Evolutionary conservation across 2,113 vertebrate genomes (phyloP).

Genomic region (Fregata magnificens): DNA sequence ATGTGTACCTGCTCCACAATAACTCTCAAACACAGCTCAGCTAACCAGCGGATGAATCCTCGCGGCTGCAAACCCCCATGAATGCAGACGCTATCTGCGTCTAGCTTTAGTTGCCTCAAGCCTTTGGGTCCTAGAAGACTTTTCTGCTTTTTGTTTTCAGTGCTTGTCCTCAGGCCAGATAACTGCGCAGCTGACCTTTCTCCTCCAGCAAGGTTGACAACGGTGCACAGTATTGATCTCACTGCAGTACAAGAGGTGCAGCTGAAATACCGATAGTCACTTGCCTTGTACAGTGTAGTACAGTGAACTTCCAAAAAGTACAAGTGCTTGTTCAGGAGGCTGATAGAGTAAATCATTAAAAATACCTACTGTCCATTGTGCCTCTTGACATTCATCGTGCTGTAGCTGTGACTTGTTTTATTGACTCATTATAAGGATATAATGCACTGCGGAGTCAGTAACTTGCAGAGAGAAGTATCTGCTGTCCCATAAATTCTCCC

Average conservation of each 20-base stretch:
- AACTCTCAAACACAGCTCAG: not conserved
- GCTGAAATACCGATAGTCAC: not conserved
- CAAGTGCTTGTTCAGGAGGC: constrained; percentile 35
- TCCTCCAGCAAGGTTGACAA: not conserved
- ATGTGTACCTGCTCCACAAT: fast-evolving
- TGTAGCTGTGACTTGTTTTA: constrained; percentile 58
- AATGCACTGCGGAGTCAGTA: constrained; percentile 37
- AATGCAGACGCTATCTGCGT: not conserved
- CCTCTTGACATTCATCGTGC: constrained; percentile 24
- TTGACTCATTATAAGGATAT: constrained; percentile 55
- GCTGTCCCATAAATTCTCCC: constrained; percentile 49
- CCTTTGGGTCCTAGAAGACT: not conserved
- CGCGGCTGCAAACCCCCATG: not conserved
- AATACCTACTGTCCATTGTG: not conserved
- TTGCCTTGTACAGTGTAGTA: not conserved
- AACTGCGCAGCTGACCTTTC: not conserved
- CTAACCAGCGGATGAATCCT: not conserved
- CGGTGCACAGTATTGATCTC: constrained; percentile 22
- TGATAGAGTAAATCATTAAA: constrained; percentile 33
- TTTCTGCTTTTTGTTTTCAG: not conserved
- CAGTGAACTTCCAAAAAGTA: constrained; percentile 14
- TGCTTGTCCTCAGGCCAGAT: not conserved
- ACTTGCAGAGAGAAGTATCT: constrained; percentile 20
- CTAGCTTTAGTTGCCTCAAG: not conserved
- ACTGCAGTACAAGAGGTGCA: constrained; percentile 3